Evolutionary conservation across 2,888 invertebrate species (phyloP), one percentile per base, ranked within the genome.

Genomic region (Pyrgus malvae): DNA sequence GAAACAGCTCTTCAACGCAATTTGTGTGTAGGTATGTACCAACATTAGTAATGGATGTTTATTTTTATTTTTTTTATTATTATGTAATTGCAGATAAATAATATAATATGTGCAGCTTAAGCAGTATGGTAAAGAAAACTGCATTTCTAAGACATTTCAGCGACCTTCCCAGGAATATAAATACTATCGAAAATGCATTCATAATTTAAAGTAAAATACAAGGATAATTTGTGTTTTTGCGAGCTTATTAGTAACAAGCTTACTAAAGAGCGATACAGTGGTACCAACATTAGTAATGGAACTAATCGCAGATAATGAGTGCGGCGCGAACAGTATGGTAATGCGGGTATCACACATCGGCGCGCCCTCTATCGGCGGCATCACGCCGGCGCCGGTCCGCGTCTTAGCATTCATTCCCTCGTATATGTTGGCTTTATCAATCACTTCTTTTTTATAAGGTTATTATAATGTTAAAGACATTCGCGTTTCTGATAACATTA

Each of bases 321-420:
- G 65, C 69, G 70, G 76, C 69, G 74, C 74, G 76, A 75, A 76
- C 74, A 68, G 74, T 83, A 87, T 89, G 85, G 78, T 84, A 89
- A 88, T 89, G 74, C 67, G 62, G 57, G 63, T 69, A 69, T 67
- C 68, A 78, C 70, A 73, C 75, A 83, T 85, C 84, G 78, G 70
- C 76, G 70, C 77, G 74, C 73, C 74, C 76, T 70, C 70, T 82
- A 83, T 83, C 83, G 75, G 68, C 70, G 67, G 59, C 78, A 87
- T 87, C 87, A 75, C 74, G 63, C 27, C 73, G 78, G 82, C 83
- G 85, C 82, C 81, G 65, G 33, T 46, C 54, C 54, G 48, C 54
- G 46, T 54, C 54, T 48, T 41, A 46, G 45, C 29, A 53, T 45
- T 50, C 31, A 31, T 41, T 44, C 50, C 51, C 35, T 21, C 19